A percentile compares a stretch with the other conserved stretches of the same genome.
Evolutionary conservation across 2,797 vertebrate genomes (phyloP).

Genomic region (Chloroceryle inda): DNA sequence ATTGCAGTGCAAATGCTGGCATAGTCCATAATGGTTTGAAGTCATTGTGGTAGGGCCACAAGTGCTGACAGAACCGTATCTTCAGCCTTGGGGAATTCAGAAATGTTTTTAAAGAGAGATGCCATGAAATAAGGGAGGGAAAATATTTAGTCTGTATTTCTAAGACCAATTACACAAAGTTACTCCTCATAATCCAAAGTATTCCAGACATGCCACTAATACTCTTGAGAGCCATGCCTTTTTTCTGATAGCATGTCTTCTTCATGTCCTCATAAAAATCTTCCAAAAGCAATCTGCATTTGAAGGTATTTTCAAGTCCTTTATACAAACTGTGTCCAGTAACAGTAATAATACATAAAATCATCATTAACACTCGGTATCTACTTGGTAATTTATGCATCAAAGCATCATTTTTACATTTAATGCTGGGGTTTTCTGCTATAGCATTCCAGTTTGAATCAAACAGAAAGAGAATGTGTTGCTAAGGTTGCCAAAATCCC

Average conservation of each 20-base stretch:
- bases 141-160: conserved; percentile 50
- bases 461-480: not conserved
- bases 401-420: not conserved
- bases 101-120: not conserved
- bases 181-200: conserved; percentile 25
- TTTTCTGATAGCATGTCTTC: not conserved
- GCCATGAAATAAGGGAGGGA: not conserved
- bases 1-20: not conserved
- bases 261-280: not conserved
- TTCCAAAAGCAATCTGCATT: not conserved
- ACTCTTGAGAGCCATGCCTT: not conserved
- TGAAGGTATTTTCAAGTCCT: not conserved
- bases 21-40: not conserved
- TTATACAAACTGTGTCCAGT: not conserved
- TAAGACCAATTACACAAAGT: conserved; percentile 35
- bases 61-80: not conserved
- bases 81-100: not conserved
- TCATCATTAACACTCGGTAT: not conserved
- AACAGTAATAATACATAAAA: not conserved
- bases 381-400: not conserved
- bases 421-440: not conserved
- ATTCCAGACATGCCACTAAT: conserved; percentile 1
- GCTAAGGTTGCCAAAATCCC: not conserved
- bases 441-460: not conserved
- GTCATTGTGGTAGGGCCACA: not conserved